Percentiles rank a stretch among this genome's conserved stretches.
phyloP scores from a whole-genome alignment of 2,113 vertebrate genomes.

The Muntiacus reevesi region DNA sequence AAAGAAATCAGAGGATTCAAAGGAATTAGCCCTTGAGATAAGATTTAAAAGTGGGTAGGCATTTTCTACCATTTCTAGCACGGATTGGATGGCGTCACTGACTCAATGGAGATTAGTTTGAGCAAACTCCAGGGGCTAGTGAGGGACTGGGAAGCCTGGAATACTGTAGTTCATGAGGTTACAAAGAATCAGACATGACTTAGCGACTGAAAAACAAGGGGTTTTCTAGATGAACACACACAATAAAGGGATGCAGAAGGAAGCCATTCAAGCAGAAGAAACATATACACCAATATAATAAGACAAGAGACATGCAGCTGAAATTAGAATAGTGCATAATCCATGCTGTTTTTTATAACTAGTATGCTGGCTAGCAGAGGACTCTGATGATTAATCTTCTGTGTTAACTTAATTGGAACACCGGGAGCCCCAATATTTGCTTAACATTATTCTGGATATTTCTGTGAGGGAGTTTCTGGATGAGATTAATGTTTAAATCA shows the following conservation, averaged over 20 bases:
- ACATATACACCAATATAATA: not conserved
- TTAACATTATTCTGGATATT: not conserved
- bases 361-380: not conserved
- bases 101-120: not conserved
- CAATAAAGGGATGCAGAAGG: not conserved
- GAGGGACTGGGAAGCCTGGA: not conserved
- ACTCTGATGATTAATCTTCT: not conserved
- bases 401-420: not conserved
- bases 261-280: not conserved
- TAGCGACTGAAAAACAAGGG: not conserved
- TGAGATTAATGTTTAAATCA: not conserved
- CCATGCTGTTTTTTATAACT: not conserved
- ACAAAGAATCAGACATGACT: not conserved
- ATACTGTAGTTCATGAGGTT: not conserved
- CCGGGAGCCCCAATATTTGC: not conserved
- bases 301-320: not conserved
- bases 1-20: not conserved
- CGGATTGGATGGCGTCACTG: not conserved
- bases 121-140: not conserved
- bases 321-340: not conserved
- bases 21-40: not conserved
- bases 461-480: not conserved
- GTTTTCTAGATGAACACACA: not conserved
- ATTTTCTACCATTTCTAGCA: not conserved
- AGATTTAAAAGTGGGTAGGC: not conserved